Evolutionary conservation across 1,140 invertebrate species (phyloP).

Genomic region (Pinna nobilis): DNA sequence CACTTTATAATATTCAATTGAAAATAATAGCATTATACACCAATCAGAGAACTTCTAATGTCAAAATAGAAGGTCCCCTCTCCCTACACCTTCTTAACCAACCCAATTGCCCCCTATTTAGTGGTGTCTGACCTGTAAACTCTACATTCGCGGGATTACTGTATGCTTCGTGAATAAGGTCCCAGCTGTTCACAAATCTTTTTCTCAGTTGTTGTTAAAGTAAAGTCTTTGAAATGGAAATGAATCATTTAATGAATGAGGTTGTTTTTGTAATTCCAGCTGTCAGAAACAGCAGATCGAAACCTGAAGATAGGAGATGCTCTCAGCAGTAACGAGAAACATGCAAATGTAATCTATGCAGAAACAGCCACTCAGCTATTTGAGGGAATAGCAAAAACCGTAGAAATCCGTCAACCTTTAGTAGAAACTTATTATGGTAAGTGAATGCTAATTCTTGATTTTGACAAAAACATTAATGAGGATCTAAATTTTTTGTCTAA

Average conservation of each 20-base stretch:
- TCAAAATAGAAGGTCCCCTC: too few relatives aligned
- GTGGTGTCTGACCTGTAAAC: too few relatives aligned
- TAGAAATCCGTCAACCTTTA: constrained; percentile 94
- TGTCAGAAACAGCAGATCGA: constrained; percentile 84
- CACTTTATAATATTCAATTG: too few relatives aligned
- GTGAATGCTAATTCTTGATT: constrained; percentile 24
- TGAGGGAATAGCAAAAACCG: constrained; percentile 89
- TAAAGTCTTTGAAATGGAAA: background rate
- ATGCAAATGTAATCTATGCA: constrained; percentile 69
- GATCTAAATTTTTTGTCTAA: too few relatives aligned
- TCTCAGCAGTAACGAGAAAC: constrained; percentile 61
- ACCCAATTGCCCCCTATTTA: too few relatives aligned
- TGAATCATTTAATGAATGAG: background rate
- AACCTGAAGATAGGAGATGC: constrained; percentile 78
- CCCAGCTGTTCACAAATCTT: background rate
- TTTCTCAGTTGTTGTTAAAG: background rate
- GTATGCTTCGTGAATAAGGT: too few relatives aligned
- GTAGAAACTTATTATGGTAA: constrained; percentile 95
- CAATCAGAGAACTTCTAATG: too few relatives aligned
- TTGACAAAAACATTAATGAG: constrained; percentile 7
- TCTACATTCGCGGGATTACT: too few relatives aligned
- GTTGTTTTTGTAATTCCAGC: constrained; percentile 63
- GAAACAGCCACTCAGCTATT: constrained; percentile 80
- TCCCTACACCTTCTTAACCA: too few relatives aligned
- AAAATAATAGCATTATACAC: too few relatives aligned